Conservation (phyloP, 1,140 invertebrate species). For the Danaus plexippus region DNA sequence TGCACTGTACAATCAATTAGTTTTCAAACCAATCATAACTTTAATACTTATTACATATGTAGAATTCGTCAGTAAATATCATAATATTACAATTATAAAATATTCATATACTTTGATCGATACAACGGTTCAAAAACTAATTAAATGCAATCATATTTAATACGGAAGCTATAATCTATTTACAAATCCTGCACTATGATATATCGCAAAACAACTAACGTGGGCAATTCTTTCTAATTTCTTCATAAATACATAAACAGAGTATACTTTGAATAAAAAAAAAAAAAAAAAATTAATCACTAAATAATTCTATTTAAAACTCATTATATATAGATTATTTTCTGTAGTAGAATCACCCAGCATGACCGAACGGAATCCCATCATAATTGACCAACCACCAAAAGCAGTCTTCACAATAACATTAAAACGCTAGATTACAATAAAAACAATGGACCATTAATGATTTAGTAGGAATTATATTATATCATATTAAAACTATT, state of each 20-base stretch:
- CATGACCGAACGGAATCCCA: conserved; percentile 23
- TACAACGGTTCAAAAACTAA: neutral
- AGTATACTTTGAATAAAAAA: too few species aligned
- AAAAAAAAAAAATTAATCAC: too few species aligned
- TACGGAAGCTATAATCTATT: conserved; percentile 4
- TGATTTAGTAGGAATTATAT: conserved; percentile 61
- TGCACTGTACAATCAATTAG: conserved; percentile 9
- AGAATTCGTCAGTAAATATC: neutral
- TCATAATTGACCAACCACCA: conserved; percentile 63
- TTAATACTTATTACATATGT: too few species aligned
- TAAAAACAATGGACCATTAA: conserved; percentile 65
- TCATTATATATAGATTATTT: too few species aligned
- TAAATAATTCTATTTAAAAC: too few species aligned
- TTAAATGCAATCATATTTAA: neutral
- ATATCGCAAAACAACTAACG: conserved; percentile 17
- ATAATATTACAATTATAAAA: conserved; percentile 1
- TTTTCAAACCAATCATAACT: neutral
- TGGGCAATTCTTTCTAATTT: conserved; percentile 14
- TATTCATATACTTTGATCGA: too few species aligned
- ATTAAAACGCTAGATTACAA: conserved; percentile 40
- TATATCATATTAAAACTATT: conserved; percentile 13
- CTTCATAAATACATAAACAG: too few species aligned
- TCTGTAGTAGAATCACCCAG: conserved; percentile 22
- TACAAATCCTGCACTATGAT: conserved; percentile 4
- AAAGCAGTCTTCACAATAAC: conserved; percentile 55